Conservation (phyloP, 2,797 vertebrate species). For the Peromyscus nudipes region DNA sequence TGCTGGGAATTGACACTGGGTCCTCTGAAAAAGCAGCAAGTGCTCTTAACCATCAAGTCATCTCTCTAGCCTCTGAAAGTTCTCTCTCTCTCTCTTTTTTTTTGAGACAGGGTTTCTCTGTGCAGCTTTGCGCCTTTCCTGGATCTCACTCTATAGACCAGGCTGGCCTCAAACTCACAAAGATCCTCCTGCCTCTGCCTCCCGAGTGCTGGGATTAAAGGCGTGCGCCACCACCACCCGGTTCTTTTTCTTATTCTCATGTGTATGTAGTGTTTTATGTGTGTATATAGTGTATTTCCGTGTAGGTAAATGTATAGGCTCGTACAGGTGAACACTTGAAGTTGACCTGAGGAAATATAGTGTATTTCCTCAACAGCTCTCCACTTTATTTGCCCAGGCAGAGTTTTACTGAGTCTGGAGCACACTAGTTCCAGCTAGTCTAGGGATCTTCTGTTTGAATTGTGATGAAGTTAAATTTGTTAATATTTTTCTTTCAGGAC, state of each 20-base stretch:
- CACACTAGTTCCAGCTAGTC: not conserved
- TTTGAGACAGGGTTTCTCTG: not conserved
- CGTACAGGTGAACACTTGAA: not conserved
- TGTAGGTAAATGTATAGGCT: too few species aligned
- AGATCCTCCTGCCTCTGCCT: not conserved
- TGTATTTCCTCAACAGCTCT: not conserved
- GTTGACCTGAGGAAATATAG: not conserved
- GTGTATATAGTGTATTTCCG: not conserved
- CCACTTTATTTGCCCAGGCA: not conserved
- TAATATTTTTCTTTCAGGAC: not conserved
- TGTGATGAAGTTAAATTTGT: not conserved
- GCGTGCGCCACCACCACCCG: not conserved
- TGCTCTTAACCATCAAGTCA: not conserved
- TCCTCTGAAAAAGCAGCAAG: not conserved
- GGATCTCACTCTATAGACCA: not conserved
- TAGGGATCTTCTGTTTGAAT: not conserved
- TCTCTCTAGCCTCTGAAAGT: not conserved
- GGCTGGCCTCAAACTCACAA: not conserved
- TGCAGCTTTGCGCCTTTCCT: not conserved
- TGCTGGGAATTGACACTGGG: not conserved
- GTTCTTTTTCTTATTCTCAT: not conserved
- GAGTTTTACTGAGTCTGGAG: not conserved
- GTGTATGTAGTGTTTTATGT: not conserved
- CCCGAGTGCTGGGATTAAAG: not conserved
- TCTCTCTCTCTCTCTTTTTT: too few species aligned